Conservation (phyloP, 2,888 invertebrate species). For the Tiliacea citrago region DNA sequence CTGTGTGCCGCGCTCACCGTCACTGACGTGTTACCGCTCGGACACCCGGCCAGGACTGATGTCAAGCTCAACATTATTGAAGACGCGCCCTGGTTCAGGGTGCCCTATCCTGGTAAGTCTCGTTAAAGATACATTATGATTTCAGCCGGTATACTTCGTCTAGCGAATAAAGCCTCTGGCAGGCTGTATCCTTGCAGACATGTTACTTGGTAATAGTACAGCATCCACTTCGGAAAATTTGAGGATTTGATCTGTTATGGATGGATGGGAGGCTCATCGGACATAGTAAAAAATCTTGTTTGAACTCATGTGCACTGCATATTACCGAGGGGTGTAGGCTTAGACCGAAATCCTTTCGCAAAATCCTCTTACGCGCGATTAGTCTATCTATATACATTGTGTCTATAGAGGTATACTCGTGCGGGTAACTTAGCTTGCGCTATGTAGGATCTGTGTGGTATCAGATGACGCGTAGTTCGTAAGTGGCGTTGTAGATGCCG, state of each 20-base stretch:
- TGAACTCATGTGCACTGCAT: background rate
- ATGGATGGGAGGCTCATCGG: background rate
- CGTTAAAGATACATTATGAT: background rate
- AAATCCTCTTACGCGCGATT: background rate
- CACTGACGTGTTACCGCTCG: conserved; percentile 91
- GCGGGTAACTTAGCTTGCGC: no score
- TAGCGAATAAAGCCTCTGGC: background rate
- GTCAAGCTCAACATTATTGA: conserved; percentile 92
- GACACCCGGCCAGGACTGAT: conserved; percentile 94
- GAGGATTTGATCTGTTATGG: no score
- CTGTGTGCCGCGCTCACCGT: conserved; percentile 93
- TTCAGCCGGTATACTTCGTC: background rate
- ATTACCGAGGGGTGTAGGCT: background rate
- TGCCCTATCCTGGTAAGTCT: conserved; percentile 94
- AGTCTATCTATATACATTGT: no score
- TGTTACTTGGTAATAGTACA: background rate
- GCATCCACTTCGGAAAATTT: no score
- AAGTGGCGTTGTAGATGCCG: no score
- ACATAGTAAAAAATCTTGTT: no score
- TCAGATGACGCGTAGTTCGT: no score
- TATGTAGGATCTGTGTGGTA: no score
- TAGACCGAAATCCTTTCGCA: background rate
- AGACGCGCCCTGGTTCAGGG: conserved; percentile 95
- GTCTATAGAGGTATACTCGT: no score
- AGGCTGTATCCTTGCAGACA: no score